phyloP scores from a whole-genome alignment of 2,888 invertebrate genomes.

The Cephalotes varians region DNA sequence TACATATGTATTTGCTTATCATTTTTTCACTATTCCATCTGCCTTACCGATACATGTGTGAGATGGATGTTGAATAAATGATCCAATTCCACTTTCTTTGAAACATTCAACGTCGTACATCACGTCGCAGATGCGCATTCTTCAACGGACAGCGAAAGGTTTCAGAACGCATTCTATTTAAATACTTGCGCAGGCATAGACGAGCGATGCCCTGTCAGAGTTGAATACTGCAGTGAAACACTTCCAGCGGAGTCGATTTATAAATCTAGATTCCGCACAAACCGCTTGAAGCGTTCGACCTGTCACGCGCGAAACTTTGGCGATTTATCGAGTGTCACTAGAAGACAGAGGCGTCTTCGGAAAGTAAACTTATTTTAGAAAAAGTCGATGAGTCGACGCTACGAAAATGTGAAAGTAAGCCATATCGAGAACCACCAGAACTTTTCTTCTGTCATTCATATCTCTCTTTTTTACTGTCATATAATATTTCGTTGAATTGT shows the following conservation, averaged over 20 bases:
- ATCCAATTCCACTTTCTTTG: conserved; percentile 39
- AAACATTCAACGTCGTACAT: conserved; percentile 44
- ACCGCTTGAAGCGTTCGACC: conserved; percentile 45
- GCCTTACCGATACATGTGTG: not conserved
- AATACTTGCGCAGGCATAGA: conserved; percentile 38
- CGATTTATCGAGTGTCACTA: conserved; percentile 52
- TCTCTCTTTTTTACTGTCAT: not conserved
- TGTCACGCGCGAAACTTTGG: conserved; percentile 47
- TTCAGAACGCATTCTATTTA: conserved; percentile 47
- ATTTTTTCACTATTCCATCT: conserved; percentile 44
- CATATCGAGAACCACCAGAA: not conserved
- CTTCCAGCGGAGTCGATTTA: conserved; percentile 44
- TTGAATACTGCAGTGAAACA: conserved; percentile 47
- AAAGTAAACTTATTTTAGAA: conserved; percentile 36
- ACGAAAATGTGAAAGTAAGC: conserved; percentile 28
- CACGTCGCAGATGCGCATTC: conserved; percentile 20
- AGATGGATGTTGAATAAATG: conserved; percentile 47
- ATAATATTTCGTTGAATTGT: not conserved
- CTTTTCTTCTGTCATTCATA: not conserved
- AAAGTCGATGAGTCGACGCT: conserved; percentile 29
- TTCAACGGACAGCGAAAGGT: conserved; percentile 1
- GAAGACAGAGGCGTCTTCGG: conserved; percentile 45
- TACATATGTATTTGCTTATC: conserved; percentile 44
- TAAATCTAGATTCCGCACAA: conserved; percentile 50
- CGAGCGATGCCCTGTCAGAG: conserved; percentile 40